Evolutionary conservation across 2,888 invertebrate genomes (phyloP).

Genomic region (Tanypteryx hageni): DNA sequence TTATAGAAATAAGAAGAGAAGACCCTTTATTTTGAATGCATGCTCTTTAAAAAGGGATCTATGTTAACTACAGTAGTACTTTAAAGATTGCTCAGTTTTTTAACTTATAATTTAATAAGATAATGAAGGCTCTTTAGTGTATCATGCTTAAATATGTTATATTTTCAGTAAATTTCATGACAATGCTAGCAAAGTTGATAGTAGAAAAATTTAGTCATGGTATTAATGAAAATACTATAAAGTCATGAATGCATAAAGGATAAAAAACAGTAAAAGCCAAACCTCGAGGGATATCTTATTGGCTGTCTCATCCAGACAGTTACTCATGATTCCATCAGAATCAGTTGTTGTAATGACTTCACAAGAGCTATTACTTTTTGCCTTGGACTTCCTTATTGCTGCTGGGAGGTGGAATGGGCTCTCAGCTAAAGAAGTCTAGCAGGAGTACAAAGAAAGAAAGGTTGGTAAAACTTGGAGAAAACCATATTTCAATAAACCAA

Average conservation of each 20-base stretch:
- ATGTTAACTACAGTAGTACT: no score
- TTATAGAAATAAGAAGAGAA: no score
- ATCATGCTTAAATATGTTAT: no score
- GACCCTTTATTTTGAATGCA: no score
- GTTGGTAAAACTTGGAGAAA: constrained; percentile 29
- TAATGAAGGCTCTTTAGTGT: no score
- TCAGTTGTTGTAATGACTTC: constrained; percentile 47
- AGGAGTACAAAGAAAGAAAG: constrained; percentile 54
- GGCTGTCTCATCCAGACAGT: constrained; percentile 56
- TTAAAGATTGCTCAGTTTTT: no score
- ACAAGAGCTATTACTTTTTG: constrained; percentile 54
- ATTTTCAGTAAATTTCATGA: no score
- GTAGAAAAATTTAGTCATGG: neutral
- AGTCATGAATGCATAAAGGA: constrained; percentile 6
- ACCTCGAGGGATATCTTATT: constrained; percentile 56
- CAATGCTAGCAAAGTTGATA: no score
- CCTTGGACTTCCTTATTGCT: constrained; percentile 60
- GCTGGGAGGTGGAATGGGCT: constrained; percentile 62
- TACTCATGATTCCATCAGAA: constrained; percentile 50
- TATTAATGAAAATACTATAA: neutral
- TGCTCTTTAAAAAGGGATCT: no score
- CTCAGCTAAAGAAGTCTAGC: constrained; percentile 62
- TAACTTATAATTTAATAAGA: no score
- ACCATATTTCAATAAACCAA: constrained; percentile 31
- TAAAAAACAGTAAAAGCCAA: constrained; percentile 58